Percentiles rank a stretch among this genome's conserved stretches.
phyloP scores from a whole-genome alignment of 2,888 invertebrate species.

The Eristalinus sepulchralis region DNA sequence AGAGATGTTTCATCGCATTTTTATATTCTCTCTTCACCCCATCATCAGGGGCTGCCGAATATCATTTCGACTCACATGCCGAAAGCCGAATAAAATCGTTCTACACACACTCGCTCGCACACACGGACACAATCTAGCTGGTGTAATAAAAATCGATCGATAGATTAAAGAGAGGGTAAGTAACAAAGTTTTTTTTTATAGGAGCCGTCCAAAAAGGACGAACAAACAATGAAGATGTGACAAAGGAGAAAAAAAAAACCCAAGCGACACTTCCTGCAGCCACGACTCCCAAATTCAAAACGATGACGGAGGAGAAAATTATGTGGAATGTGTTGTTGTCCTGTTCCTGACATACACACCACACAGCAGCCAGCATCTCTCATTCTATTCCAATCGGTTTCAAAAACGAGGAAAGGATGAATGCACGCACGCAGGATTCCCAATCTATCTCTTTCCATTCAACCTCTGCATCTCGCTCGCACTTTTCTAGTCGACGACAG shows the following conservation, averaged over 20 bases:
- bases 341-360: constrained; percentile 24
- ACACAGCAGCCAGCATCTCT: constrained; percentile 45
- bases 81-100: constrained; percentile 27
- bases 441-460: constrained; percentile 15
- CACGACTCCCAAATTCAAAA: background rate
- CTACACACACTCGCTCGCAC: background rate
- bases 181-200: constrained; percentile 23
- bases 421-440: constrained; percentile 48
- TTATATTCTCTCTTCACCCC: constrained; percentile 47
- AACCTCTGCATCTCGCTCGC: background rate
- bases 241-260: constrained; percentile 2
- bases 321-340: constrained; percentile 25
- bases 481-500: constrained; percentile 23
- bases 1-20: constrained; percentile 57
- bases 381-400: constrained; percentile 37
- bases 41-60: constrained; percentile 20
- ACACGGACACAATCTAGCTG: background rate
- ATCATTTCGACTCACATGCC: constrained; percentile 37
- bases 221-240: constrained; percentile 31
- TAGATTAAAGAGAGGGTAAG: constrained; percentile 48
- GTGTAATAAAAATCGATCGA: constrained; percentile 51
- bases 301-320: constrained; percentile 62
- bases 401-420: constrained; percentile 1
- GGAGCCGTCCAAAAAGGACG: constrained; percentile 31
- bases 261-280: constrained; percentile 18